These are phyloP conservation scores for Chauna torquata DNA, from an alignment of 2,113 vertebrate species.

Conservation along the genomic window DNA sequence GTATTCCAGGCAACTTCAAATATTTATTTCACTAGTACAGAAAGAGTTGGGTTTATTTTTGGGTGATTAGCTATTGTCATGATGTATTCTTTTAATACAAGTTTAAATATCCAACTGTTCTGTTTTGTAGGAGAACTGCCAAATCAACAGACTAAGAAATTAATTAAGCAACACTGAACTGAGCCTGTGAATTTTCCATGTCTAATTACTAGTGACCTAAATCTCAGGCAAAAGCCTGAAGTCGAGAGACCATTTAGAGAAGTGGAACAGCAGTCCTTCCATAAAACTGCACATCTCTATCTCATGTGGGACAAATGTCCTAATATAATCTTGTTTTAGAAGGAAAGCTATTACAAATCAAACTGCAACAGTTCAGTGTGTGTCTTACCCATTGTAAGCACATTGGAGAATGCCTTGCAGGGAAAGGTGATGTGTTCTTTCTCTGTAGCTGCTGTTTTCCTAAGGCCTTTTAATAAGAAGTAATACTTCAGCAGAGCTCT, in stretches of 20 bases:
- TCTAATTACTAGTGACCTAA: conserved; percentile 67
- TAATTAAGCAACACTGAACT: conserved; percentile 50
- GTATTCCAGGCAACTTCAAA: neutral
- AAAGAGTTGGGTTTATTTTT: neutral
- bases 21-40: neutral
- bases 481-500: neutral
- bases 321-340: neutral
- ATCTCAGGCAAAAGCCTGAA: conserved; percentile 40
- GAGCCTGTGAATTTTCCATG: conserved; percentile 40
- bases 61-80: neutral
- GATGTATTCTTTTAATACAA: neutral
- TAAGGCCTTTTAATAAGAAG: neutral
- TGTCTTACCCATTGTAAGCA: neutral
- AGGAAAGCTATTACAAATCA: neutral
- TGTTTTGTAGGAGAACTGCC: conserved; percentile 26
- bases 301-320: neutral
- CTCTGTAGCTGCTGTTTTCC: neutral
- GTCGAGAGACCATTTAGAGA: conserved; percentile 2
- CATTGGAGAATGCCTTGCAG: neutral
- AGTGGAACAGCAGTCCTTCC: neutral
- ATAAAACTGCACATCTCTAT: neutral
- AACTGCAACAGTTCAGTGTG: neutral
- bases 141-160: conserved; percentile 53
- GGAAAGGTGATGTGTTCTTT: neutral
- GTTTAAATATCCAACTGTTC: conserved; percentile 35